Evolutionary conservation across 2,797 vertebrate genomes (phyloP).

Genomic region (Lepilemur septentrionalis): DNA sequence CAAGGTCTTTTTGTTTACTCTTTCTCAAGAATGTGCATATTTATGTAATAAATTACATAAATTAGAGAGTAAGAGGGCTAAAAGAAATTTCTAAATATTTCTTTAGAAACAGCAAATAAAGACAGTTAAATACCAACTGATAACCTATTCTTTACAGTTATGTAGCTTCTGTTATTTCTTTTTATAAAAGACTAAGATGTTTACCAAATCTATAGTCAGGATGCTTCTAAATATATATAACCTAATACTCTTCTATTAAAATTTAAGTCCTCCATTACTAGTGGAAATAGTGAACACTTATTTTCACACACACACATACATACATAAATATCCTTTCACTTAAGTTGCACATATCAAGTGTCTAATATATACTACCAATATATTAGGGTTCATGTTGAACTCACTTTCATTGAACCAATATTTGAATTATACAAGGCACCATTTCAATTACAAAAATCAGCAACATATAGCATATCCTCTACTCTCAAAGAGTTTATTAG

Average conservation of each 20-base stretch:
- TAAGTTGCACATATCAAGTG: neutral
- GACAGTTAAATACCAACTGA: neutral
- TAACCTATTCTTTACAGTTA: conserved; percentile 19
- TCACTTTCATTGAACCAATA: neutral
- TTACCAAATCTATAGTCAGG: neutral
- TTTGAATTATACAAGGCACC: neutral
- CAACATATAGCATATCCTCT: neutral
- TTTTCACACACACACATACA: neutral
- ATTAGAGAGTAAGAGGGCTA: neutral
- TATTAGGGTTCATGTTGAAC: neutral
- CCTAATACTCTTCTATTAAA: neutral
- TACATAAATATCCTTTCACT: neutral
- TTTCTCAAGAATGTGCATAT: conserved; percentile 9
- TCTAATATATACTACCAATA: neutral
- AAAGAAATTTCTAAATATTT: conserved; percentile 33
- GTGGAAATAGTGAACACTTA: neutral
- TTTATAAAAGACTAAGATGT: neutral
- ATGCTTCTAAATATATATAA: conserved; percentile 13
- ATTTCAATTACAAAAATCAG: conserved; percentile 29
- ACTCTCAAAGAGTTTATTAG: neutral
- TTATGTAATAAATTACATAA: conserved; percentile 19
- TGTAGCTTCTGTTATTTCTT: neutral
- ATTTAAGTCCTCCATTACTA: neutral
- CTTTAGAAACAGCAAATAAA: conserved; percentile 14
- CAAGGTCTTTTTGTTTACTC: neutral